A percentile compares a stretch with the other conserved stretches of the same genome.
phyloP scores from a whole-genome alignment of 2,888 invertebrate species.

The Phortica magna region DNA sequence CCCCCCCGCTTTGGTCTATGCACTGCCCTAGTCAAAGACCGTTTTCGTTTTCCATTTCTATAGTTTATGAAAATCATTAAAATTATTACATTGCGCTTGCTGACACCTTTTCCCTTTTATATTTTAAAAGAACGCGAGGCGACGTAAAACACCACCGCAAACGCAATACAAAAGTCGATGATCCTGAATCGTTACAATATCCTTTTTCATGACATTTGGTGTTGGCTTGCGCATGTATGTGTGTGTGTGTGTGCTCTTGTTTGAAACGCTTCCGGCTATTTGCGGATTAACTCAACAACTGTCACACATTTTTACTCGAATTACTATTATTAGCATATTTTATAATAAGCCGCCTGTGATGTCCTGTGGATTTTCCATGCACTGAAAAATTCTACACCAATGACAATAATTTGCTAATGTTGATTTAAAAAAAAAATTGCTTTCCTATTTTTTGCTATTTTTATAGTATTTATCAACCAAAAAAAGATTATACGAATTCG shows the following conservation, averaged over 20 bases:
- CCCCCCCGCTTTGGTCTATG: neutral
- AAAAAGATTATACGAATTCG: neutral
- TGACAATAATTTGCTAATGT: neutral
- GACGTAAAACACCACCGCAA: constrained; percentile 36
- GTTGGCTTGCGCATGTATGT: neutral
- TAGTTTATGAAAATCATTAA: constrained; percentile 64
- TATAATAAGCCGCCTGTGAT: constrained; percentile 10
- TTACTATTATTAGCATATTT: constrained; percentile 66
- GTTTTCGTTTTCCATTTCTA: constrained; percentile 53
- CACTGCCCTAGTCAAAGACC: neutral
- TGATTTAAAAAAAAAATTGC: neutral
- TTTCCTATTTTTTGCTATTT: neutral
- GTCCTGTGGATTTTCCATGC: constrained; percentile 2
- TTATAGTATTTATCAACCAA: neutral
- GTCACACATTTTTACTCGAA: constrained; percentile 68
- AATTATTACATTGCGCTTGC: constrained; percentile 70
- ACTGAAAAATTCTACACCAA: neutral
- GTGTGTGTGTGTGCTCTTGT: constrained; percentile 46
- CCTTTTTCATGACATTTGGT: constrained; percentile 59
- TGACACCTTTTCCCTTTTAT: constrained; percentile 56
- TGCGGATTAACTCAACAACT: constrained; percentile 68
- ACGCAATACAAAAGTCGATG: constrained; percentile 40
- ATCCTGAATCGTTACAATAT: constrained; percentile 27
- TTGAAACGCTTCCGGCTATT: constrained; percentile 38
- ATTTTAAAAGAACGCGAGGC: too few species aligned